Evolutionary conservation across 1,140 invertebrate genomes (phyloP), one percentile per base, ranked within the genome.

Genomic region (Sipha flava): DNA sequence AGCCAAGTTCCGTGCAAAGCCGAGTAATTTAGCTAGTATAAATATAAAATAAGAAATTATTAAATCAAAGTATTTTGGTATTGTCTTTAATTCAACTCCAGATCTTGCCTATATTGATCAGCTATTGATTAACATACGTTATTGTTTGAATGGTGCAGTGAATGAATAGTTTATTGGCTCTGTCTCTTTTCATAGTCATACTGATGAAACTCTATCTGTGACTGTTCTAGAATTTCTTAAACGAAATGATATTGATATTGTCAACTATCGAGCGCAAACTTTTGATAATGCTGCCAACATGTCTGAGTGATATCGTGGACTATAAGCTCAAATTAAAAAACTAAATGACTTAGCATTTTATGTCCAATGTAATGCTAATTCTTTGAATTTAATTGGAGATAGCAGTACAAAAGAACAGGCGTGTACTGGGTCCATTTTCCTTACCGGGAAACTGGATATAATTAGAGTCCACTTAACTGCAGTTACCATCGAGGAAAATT

Each of bases 401-500:
- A n/a, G n/a, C n/a, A n/a, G n/a, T n/a, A n/a, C n/a, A n/a, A n/a
- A n/a, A n/a, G n/a, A n/a, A n/a, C n/a, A n/a, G n/a, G n/a, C n/a
- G n/a, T n/a, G n/a, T n/a, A n/a, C n/a, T n/a, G n/a, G n/a, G n/a
- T n/a, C n/a, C n/a, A n/a, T n/a, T n/a, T n/a, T n/a, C n/a, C n/a
- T n/a, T n/a, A n/a, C n/a, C n/a, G n/a, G n/a, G n/a, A n/a, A n/a
- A n/a, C n/a, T n/a, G n/a, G n/a, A n/a, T n/a, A n/a, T n/a, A n/a
- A n/a, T n/a, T n/a, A n/a, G n/a, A n/a, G n/a, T n/a, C n/a, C n/a
- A n/a, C n/a, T n/a, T n/a, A n/a, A n/a, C n/a, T n/a, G n/a, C 21
- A 79, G 47, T 49, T 83, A 9, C 82, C 83, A 9, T 64, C 82
- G 43, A 82, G 81, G 81, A 83, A 83, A 82, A 82, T 79, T 34